These are phyloP conservation scores for Anastrepha ludens DNA, from an alignment of 1,140 invertebrate genomes.

Conservation along the genomic window DNA sequence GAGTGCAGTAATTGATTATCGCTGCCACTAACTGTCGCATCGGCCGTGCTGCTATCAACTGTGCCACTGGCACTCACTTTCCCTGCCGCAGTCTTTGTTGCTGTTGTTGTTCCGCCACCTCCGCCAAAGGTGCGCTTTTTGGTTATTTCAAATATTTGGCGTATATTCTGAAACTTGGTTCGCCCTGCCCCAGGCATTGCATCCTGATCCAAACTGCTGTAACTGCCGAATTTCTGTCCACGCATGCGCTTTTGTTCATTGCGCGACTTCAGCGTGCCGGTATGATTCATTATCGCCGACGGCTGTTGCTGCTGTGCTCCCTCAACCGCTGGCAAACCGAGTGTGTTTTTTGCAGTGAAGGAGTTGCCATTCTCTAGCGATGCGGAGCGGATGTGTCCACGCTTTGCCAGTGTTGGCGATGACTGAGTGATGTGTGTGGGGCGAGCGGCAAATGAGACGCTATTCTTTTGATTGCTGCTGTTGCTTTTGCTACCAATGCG, in stretches of 20 bases:
- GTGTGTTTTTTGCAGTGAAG: slow-evolving; percentile 57
- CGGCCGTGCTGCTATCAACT: slow-evolving; percentile 52
- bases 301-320: slow-evolving; percentile 55
- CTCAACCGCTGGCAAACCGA: slow-evolving; percentile 54
- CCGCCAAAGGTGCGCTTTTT: slow-evolving; percentile 56
- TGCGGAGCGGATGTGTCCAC: slow-evolving; percentile 70
- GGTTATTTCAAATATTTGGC: slow-evolving; percentile 71
- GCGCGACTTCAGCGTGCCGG: slow-evolving; percentile 71
- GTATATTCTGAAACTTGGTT: slow-evolving; percentile 71
- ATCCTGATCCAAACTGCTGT: slow-evolving; percentile 67
- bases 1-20: background rate
- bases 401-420: slow-evolving; percentile 60
- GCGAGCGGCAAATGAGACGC: slow-evolving; percentile 20
- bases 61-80: slow-evolving; percentile 56
- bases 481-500: slow-evolving; percentile 24
- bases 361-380: slow-evolving; percentile 67
- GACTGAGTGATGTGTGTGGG: slow-evolving; percentile 25
- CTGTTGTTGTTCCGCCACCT: background rate
- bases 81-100: slow-evolving; percentile 57
- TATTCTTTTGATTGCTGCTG: slow-evolving; percentile 52
- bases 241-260: slow-evolving; percentile 70
- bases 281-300: slow-evolving; percentile 58
- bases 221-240: slow-evolving; percentile 69
- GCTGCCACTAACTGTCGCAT: slow-evolving; percentile 34
- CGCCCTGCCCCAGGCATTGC: slow-evolving; percentile 61